phyloP scores from a whole-genome alignment of 2,888 invertebrate species.

The Spicauda simplicius region DNA sequence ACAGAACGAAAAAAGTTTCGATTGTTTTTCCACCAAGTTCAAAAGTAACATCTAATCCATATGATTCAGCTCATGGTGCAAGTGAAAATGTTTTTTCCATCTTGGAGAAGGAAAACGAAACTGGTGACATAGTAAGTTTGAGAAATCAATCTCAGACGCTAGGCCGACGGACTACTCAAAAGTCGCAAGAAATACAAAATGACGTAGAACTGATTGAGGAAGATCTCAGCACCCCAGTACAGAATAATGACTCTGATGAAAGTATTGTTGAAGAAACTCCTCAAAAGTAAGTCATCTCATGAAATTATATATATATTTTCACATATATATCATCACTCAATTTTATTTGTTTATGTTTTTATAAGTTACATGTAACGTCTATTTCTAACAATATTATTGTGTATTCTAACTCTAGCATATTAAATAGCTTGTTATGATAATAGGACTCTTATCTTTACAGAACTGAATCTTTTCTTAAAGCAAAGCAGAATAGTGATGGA shows the following conservation, averaged over 20 bases:
- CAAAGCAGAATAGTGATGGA: slow-evolving; percentile 50
- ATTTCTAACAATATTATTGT: background rate
- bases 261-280: slow-evolving; percentile 80
- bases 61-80: slow-evolving; percentile 13
- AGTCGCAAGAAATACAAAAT: slow-evolving; percentile 22
- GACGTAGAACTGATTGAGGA: slow-evolving; percentile 39
- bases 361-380: background rate
- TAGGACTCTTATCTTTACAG: slow-evolving; percentile 48
- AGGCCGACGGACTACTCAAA: background rate
- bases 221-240: slow-evolving; percentile 50
- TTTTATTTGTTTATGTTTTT: too few relatives aligned
- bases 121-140: slow-evolving; percentile 34
- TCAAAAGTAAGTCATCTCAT: slow-evolving; percentile 66
- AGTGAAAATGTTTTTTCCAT: slow-evolving; percentile 76
- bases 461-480: slow-evolving; percentile 54
- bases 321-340: too few relatives aligned
- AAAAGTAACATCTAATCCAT: slow-evolving; percentile 1
- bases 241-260: slow-evolving; percentile 62
- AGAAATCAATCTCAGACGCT: slow-evolving; percentile 25
- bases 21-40: background rate
- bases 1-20: background rate
- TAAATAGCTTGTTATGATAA: background rate
- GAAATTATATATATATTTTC: background rate
- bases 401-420: background rate
- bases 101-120: slow-evolving; percentile 51